Base-by-base conservation (phyloP, 1,140 invertebrate species). In the Drosophila sp. region DNA sequence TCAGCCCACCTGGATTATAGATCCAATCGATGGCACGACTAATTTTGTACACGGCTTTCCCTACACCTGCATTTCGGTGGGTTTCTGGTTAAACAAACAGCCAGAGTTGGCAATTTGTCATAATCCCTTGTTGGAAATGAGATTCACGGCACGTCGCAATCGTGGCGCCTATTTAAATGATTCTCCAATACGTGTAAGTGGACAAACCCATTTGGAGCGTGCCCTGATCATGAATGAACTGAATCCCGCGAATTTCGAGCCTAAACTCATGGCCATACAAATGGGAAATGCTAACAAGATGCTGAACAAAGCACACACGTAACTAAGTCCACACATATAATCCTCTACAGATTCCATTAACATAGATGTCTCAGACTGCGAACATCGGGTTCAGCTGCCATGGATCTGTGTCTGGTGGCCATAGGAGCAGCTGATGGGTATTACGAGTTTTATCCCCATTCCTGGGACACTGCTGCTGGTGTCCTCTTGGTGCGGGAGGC, bases 1-100 rank as follows among this genome's bases (percentile, higher is more conserved):
- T 91, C 94, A 94, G 11, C 98, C 98, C 4, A 99, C 98, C 6
- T 99, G 98, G 98, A 96, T 99, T 51, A 98, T 99, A 64, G 98
- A 97, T 92, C 96, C 96, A 0, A 94, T 97, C 7, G 96, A 97
- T 91, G 97, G 97, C 2, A 97, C 97, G 0, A 95, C 97, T 94
- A 98, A 97, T 91, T 97, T 97, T 91, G 95, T 97, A 9, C 97
- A 97, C 89, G 93, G 94, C 4, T 95, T 97, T 80, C 96, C 95
- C 1, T 94, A 96, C 78, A 95, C 94, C 16, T 97, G 95, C 73
- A 95, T 97, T 78, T 97, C 96, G 0, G 92, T 97, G 27, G 96
- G 94, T 0, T 91, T 97, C 2, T 93, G 95, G 48, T 94, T 97
- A 4, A 94, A 97, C 45, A 94, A 94, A 78, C 70, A 83, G 45